Evolutionary conservation across 2,113 vertebrate genomes (phyloP).

Genomic region (Eclectus roratus): DNA sequence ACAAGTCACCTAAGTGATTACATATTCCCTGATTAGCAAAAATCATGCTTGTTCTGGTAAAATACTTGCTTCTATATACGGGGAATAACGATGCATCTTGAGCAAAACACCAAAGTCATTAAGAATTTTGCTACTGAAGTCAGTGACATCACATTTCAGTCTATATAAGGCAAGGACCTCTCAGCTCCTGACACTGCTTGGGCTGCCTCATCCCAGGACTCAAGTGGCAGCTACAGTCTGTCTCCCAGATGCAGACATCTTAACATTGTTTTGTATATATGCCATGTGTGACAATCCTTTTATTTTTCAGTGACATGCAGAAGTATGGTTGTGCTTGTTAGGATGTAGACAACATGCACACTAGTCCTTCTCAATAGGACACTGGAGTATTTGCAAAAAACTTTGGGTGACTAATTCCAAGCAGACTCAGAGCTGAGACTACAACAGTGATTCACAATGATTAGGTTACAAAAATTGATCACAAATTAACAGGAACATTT

Average conservation of each 20-base stretch:
- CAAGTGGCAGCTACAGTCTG: background rate
- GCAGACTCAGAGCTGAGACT: background rate
- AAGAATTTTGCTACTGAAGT: background rate
- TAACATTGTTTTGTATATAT: background rate
- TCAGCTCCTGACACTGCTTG: background rate
- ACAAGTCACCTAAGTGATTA: background rate
- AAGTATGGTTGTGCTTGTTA: background rate
- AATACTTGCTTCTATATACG: background rate
- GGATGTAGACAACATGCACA: fast-evolving
- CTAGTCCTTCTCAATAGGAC: background rate
- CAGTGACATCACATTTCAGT: background rate
- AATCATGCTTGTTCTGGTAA: background rate
- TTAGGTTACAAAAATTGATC: background rate
- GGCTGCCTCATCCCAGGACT: background rate
- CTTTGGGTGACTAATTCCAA: background rate
- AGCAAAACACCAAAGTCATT: background rate
- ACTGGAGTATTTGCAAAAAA: background rate
- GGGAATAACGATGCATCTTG: background rate
- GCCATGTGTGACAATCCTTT: background rate
- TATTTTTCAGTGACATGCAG: background rate
- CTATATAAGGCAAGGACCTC: background rate
- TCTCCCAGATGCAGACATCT: background rate
- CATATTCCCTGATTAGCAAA: background rate
- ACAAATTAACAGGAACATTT: background rate
- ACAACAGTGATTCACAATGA: background rate